Percentiles rank a stretch among this genome's conserved stretches.
Evolutionary conservation across 2,113 vertebrate species (phyloP).

Genomic region (Scartelaos histophorus): DNA sequence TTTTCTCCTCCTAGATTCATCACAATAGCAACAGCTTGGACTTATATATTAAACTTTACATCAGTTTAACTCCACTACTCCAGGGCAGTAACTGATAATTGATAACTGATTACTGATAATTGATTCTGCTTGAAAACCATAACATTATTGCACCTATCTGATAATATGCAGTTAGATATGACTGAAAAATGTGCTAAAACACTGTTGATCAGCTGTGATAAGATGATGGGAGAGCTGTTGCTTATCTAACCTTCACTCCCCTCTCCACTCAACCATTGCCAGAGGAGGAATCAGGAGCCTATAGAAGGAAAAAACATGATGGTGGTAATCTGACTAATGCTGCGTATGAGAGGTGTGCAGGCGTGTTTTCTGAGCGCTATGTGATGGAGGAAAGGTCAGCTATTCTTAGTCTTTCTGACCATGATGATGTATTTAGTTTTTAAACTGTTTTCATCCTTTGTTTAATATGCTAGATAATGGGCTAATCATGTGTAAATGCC

Average conservation of each 20-base stretch:
- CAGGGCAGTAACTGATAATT: too few species aligned
- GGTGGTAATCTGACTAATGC: slow-evolving; percentile 65
- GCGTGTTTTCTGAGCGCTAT: slow-evolving; percentile 54
- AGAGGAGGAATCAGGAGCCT: slow-evolving; percentile 49
- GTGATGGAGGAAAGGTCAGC: slow-evolving; percentile 63
- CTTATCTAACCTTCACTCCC: slow-evolving; percentile 49
- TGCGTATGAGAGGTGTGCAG: slow-evolving; percentile 56
- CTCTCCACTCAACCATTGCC: slow-evolving; percentile 26
- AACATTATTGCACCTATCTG: background rate
- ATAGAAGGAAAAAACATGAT: slow-evolving; percentile 49
- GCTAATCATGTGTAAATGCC: background rate
- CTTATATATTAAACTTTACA: background rate
- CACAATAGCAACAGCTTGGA: background rate
- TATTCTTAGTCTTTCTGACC: slow-evolving; percentile 59
- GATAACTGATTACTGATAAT: too few species aligned
- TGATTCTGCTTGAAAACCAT: background rate
- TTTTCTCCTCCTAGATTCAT: background rate
- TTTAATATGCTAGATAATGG: slow-evolving; percentile 1
- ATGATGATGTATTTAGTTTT: slow-evolving; percentile 40
- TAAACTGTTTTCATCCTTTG: slow-evolving; percentile 16
- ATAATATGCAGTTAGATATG: slow-evolving; percentile 8
- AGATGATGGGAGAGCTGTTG: slow-evolving; percentile 37
- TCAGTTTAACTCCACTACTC: background rate
- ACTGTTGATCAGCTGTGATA: slow-evolving; percentile 38
- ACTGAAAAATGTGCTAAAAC: slow-evolving; percentile 45